A percentile compares a stretch with the other conserved stretches of the same genome.
Conservation (phyloP, 2,797 vertebrate genomes). For the Erethizon dorsatum region DNA sequence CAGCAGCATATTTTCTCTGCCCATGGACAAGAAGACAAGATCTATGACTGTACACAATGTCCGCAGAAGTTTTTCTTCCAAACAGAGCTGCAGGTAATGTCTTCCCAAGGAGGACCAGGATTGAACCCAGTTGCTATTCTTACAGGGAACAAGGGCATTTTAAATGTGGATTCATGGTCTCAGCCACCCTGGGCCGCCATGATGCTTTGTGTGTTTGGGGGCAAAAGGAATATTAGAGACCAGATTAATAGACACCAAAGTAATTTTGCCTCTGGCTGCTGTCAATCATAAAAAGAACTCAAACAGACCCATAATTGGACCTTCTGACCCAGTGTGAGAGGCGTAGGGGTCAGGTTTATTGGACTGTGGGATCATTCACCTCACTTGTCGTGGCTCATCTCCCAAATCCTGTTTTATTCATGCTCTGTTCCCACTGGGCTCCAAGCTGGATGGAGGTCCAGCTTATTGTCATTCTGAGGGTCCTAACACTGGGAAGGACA, state of each 20-base stretch:
- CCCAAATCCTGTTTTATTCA: slow-evolving; percentile 82
- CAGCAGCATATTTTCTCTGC: slow-evolving; percentile 95
- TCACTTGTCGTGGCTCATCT: slow-evolving; percentile 51
- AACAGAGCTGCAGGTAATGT: slow-evolving; percentile 93
- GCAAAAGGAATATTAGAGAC: slow-evolving; percentile 78
- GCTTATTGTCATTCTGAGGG: slow-evolving; percentile 72
- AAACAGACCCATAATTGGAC: slow-evolving; percentile 83
- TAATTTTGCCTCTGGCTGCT: slow-evolving; percentile 84
- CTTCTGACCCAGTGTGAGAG: slow-evolving; percentile 80
- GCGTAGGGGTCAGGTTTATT: slow-evolving; percentile 78
- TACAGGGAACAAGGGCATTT: slow-evolving; percentile 68
- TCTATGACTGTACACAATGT: slow-evolving; percentile 94
- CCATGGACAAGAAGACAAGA: slow-evolving; percentile 94
- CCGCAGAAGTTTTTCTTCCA: slow-evolving; percentile 96
- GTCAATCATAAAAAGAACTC: slow-evolving; percentile 85
- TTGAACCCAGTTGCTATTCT: slow-evolving; percentile 64
- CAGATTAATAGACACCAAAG: slow-evolving; percentile 82
- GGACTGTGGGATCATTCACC: slow-evolving; percentile 73
- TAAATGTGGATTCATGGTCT: slow-evolving; percentile 60
- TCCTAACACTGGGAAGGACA: slow-evolving; percentile 54
- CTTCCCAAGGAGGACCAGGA: slow-evolving; percentile 59
- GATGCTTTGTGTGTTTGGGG: slow-evolving; percentile 74
- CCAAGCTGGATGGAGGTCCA: slow-evolving; percentile 50
- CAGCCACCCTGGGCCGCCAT: slow-evolving; percentile 73
- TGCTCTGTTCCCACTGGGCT: slow-evolving; percentile 68